Conservation (phyloP, 2,888 invertebrate genomes). For the Entomobrya multifasciata region DNA sequence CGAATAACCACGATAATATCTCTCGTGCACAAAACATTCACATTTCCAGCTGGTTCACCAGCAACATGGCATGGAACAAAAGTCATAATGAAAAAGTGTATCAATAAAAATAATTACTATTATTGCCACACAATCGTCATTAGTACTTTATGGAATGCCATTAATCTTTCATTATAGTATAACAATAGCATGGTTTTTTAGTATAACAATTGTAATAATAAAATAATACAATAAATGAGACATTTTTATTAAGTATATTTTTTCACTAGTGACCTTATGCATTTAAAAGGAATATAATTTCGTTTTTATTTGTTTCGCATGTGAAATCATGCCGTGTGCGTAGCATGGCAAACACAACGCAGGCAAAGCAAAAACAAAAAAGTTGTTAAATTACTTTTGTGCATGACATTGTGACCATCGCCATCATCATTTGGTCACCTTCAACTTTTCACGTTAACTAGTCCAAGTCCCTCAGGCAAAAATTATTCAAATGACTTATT, state of each 20-base stretch:
- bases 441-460: not conserved
- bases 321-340: slow-evolving; percentile 10
- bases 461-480: not conserved
- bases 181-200: no score
- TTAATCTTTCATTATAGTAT: slow-evolving; percentile 25
- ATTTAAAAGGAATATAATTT: not conserved
- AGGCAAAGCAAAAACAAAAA: not conserved
- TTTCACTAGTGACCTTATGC: not conserved
- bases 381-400: slow-evolving; percentile 5
- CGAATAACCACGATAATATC: no score
- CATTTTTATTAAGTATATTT: not conserved
- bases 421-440: not conserved
- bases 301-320: slow-evolving; percentile 13
- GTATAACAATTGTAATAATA: no score
- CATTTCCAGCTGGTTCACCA: no score
- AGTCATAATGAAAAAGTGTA: no score
- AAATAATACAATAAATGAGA: not conserved
- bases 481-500: slow-evolving; percentile 9
- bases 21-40: no score
- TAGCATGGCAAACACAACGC: not conserved
- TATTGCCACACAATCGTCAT: not conserved
- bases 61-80: no score
- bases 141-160: slow-evolving; percentile 25
- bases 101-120: no score
- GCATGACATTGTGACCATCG: slow-evolving; percentile 35